These are phyloP conservation scores for Nomia melanderi DNA, from an alignment of 1,140 invertebrate genomes.

Conservation along the genomic window DNA sequence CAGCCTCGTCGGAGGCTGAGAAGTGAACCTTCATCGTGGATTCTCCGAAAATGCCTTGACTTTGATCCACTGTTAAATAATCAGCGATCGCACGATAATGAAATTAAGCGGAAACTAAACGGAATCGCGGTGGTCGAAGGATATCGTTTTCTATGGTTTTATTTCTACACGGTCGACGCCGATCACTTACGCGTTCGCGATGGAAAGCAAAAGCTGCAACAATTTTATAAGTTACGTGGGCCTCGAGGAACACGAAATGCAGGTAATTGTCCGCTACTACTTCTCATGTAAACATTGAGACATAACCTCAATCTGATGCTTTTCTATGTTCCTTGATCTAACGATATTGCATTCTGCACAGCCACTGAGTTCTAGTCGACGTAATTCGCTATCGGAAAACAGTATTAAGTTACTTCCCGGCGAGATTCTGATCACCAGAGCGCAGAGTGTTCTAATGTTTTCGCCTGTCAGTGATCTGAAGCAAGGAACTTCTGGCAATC, in stretches of 20 bases:
- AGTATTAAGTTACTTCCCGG: constrained; percentile 82
- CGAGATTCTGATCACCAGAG: constrained; percentile 88
- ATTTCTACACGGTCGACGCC: constrained; percentile 1
- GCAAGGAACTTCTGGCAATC: constrained; percentile 87
- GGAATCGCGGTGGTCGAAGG: not conserved
- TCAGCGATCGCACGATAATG: constrained; percentile 8
- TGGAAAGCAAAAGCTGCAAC: constrained; percentile 79
- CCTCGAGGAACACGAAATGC: constrained; percentile 79
- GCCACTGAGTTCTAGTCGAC: constrained; percentile 68
- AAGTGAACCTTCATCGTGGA: constrained; percentile 3
- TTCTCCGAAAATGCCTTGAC: not conserved
- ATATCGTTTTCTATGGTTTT: constrained; percentile 41
- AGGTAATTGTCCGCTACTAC: constrained; percentile 70
- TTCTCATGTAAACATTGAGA: constrained; percentile 42
- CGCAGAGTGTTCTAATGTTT: constrained; percentile 91
- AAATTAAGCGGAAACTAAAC: constrained; percentile 1
- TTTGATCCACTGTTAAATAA: not conserved
- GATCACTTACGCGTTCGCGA: constrained; percentile 43
- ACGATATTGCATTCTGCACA: not conserved
- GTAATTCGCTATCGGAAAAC: constrained; percentile 73
- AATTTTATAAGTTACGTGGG: constrained; percentile 83
- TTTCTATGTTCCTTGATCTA: not conserved
- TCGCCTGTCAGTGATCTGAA: constrained; percentile 89
- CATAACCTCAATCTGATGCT: constrained; percentile 36
- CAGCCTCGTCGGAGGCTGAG: not conserved